These are phyloP conservation scores for Tachysurus vachellii DNA, from an alignment of 2,113 vertebrate genomes.

Conservation along the genomic window DNA sequence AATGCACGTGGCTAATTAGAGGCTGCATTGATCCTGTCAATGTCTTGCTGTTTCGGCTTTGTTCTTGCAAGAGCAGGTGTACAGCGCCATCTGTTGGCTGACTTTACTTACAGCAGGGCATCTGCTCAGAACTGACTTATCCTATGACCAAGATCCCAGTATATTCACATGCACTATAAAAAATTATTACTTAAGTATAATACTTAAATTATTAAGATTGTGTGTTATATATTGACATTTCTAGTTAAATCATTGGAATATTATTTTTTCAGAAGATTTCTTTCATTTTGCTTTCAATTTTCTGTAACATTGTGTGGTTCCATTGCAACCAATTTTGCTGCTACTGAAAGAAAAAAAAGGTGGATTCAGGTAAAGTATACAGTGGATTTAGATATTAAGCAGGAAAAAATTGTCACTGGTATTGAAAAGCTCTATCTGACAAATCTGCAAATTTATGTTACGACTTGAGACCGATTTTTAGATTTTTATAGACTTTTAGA, in stretches of 20 bases:
- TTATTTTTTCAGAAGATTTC: neutral
- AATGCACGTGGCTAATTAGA: neutral
- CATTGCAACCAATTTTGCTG: neutral
- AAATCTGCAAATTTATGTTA: neutral
- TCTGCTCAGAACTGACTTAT: neutral
- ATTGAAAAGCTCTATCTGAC: neutral
- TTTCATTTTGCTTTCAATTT: neutral
- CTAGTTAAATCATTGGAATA: neutral
- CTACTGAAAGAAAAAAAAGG: neutral
- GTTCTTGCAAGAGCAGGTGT: neutral
- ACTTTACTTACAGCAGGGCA: neutral
- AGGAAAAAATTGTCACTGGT: neutral
- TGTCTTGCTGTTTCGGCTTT: neutral
- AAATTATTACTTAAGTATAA: neutral
- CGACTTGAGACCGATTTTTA: neutral
- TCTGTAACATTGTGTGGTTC: neutral
- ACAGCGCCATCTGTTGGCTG: slow-evolving; percentile 19
- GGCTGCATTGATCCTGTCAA: neutral
- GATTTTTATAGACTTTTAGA: neutral
- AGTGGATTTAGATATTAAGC: neutral
- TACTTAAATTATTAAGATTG: neutral
- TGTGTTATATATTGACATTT: neutral
- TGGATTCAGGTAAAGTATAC: neutral
- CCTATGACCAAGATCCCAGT: neutral
- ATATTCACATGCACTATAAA: neutral